Conservation (phyloP, 2,888 invertebrate genomes). For the Monochamus alternatus region DNA sequence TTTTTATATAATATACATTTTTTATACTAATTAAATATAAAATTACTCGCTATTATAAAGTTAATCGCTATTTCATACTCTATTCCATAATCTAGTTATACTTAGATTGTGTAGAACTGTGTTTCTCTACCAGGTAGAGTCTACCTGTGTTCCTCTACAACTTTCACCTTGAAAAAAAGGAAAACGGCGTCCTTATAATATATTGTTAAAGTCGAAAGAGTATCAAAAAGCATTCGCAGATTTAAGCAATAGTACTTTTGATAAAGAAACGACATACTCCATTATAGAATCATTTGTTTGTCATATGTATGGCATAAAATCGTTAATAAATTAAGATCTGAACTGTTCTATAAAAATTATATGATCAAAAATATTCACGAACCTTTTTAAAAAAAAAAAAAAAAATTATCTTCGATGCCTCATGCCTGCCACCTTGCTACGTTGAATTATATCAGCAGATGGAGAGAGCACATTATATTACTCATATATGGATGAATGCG, state of each 20-base stretch:
- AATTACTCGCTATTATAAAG: too few relatives aligned
- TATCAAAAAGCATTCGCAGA: not conserved
- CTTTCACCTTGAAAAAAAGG: too few relatives aligned
- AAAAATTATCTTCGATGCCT: conserved; percentile 37
- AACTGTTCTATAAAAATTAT: conserved; percentile 33
- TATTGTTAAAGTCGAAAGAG: too few relatives aligned
- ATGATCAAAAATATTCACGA: conserved; percentile 30
- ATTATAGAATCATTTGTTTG: not conserved
- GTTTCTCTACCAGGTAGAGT: too few relatives aligned
- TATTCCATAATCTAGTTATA: too few relatives aligned
- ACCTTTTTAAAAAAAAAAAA: conserved; percentile 35
- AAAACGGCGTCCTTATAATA: too few relatives aligned
- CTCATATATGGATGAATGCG: conserved; percentile 35
- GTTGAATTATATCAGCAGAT: conserved; percentile 35
- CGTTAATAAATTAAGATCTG: conserved; percentile 4
- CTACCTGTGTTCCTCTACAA: too few relatives aligned
- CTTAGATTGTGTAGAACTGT: too few relatives aligned
- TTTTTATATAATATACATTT: too few relatives aligned
- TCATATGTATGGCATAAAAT: conserved; percentile 5
- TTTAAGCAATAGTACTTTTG: not conserved
- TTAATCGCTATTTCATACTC: too few relatives aligned
- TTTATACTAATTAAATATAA: too few relatives aligned
- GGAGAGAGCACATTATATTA: conserved; percentile 27
- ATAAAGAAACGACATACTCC: not conserved
- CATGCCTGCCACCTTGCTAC: conserved; percentile 33